phyloP scores from a whole-genome alignment of 1,140 invertebrate species.

The Drosophila trapezifrons region DNA sequence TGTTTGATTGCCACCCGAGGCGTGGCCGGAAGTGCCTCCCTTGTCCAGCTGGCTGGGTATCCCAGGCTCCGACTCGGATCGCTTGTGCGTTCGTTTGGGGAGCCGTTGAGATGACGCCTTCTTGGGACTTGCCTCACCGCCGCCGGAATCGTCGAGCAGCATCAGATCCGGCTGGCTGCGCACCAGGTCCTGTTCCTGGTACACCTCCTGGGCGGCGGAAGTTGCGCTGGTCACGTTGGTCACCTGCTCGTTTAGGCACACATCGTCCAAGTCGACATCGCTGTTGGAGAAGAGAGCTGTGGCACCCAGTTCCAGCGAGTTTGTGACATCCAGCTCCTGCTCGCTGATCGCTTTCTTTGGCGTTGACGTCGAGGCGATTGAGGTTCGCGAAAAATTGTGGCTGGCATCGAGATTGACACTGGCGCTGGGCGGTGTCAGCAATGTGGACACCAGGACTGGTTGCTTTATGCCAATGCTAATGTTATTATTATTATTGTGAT shows the following conservation, averaged over 20 bases:
- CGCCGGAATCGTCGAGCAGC: constrained; percentile 47
- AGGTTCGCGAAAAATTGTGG: constrained; percentile 50
- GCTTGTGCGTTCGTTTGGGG: constrained; percentile 80
- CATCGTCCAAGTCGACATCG: constrained; percentile 92
- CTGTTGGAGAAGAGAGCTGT: constrained; percentile 95
- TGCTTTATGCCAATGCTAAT: constrained; percentile 40
- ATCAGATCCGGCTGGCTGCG: constrained; percentile 84
- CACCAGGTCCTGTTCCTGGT: constrained; percentile 78
- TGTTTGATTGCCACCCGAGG: constrained; percentile 31
- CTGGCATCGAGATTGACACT: constrained; percentile 26
- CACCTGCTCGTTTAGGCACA: constrained; percentile 90
- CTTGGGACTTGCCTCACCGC: constrained; percentile 26
- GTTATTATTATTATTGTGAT: constrained; percentile 81
- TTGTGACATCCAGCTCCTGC: constrained; percentile 84
- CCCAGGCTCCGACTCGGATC: constrained; percentile 84
- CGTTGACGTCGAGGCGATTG: constrained; percentile 48
- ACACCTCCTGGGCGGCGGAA: constrained; percentile 50
- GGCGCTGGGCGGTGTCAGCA: constrained; percentile 9
- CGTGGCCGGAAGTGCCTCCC: constrained; percentile 1
- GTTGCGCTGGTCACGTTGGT: constrained; percentile 85
- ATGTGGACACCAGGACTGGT: background rate
- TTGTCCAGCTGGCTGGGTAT: constrained; percentile 60
- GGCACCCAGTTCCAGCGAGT: constrained; percentile 85
- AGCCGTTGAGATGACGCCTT: constrained; percentile 45
- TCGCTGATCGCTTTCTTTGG: constrained; percentile 70